Base-by-base conservation (phyloP, 2,888 invertebrate species). In the Aporophyla lueneburgensis region DNA sequence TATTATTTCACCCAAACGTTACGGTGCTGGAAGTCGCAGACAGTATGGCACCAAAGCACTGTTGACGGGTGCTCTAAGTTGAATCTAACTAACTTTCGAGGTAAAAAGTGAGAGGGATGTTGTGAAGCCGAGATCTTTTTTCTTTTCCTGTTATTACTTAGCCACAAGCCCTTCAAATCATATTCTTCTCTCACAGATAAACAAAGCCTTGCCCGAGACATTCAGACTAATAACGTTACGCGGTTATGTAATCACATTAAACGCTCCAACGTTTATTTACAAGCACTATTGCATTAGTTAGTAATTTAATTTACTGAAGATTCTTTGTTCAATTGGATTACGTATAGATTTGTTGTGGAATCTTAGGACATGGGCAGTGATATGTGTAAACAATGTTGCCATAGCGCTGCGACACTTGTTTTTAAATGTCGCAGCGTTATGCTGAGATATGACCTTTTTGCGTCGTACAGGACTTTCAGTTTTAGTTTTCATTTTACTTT, bases 281-380 rank as follows among this genome's bases (percentile, higher is more conserved):
- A 70, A 73, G 70, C 79, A 84, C 54, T 67, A 76, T 72, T 78
- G 84, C 80, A 80, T 80, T 79, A 76, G 78, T 80, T 65, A 56
- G 76, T 86, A 86, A 86, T 86, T 85, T 65, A 85, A 86, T 86
- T 86, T 85, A 33, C 76, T 24, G 71, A 85, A 85, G 84, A 85
- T 76, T 85, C 74, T 84, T 81, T 71, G 33, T 76, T 69, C 24
- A 71, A 87, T 87, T 85, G 86, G 81, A 87, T 86, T 85, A 87
- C 21, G 21, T 19, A 70, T 53, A 49, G 27, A 66, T 40, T 71
- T 84, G 69, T 54, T 73, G 67, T 54, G 80, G 49, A 53, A 70
- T 84, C 82, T 83, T 76, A 16, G 59, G 67, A 56, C 24, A 56
- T 19, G 9, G 5, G 9, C 33, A 27, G 69, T 1, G 46, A 24